Percentiles rank a stretch among this genome's conserved stretches.
These are phyloP conservation scores for Sturnus vulgaris DNA, from an alignment of 2,113 vertebrate species.

Conservation along the genomic window DNA sequence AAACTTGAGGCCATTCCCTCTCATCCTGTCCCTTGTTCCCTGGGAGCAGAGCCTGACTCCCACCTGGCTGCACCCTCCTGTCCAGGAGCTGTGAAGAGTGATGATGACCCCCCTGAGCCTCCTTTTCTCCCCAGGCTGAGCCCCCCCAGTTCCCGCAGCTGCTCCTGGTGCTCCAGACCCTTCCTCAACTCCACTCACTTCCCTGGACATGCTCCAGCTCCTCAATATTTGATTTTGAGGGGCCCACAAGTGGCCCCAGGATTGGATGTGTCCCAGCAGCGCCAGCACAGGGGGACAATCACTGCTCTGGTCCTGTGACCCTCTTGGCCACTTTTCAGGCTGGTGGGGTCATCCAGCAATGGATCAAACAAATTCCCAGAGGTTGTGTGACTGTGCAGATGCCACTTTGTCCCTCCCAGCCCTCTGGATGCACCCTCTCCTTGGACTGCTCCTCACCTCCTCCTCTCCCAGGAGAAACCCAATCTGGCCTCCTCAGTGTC, in stretches of 20 bases:
- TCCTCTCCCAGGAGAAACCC: conserved; percentile 11
- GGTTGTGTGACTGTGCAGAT: rapidly evolving
- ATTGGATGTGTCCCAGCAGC: rapidly evolving
- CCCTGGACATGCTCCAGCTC: rapidly evolving
- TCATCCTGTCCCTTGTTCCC: not conserved
- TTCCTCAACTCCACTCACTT: rapidly evolving
- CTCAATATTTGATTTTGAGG: not conserved
- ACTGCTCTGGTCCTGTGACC: rapidly evolving
- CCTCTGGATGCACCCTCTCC: not conserved
- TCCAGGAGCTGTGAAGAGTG: rapidly evolving
- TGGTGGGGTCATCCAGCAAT: rapidly evolving
- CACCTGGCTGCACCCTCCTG: rapidly evolving
- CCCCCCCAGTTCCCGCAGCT: rapidly evolving
- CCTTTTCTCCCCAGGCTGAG: not conserved
- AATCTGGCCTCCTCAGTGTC: conserved; percentile 46
- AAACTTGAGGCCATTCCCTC: not conserved
- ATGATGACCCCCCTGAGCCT: not conserved
- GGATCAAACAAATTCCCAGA: not conserved
- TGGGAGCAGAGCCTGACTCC: rapidly evolving
- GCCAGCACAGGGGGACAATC: not conserved
- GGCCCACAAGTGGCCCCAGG: no score
- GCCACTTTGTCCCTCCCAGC: not conserved
- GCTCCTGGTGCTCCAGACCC: not conserved
- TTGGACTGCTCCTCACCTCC: not conserved
- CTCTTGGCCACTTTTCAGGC: not conserved